Conservation (phyloP, 2,113 vertebrate genomes). For the Motacilla tschutschensis region DNA sequence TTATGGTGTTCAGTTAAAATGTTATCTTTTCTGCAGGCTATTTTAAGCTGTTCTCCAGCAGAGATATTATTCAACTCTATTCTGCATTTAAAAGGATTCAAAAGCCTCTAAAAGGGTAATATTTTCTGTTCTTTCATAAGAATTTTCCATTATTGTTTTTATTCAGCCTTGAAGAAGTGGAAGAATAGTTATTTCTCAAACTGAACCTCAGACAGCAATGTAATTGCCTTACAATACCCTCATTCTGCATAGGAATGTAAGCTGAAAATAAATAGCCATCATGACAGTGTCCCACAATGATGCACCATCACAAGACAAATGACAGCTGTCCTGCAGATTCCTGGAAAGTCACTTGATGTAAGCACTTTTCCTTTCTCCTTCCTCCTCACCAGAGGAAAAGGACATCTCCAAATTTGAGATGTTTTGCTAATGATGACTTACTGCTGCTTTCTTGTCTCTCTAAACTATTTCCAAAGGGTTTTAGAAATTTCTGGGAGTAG, state of each 20-base stretch:
- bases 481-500: not conserved
- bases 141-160: slow-evolving; percentile 10
- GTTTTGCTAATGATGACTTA: not conserved
- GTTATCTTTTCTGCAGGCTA: slow-evolving; percentile 25
- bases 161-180: not conserved
- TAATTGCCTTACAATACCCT: not conserved
- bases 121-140: slow-evolving; percentile 33
- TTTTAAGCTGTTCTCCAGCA: slow-evolving; percentile 30
- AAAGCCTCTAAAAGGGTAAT: not conserved
- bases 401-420: not conserved
- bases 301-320: not conserved
- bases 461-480: not conserved
- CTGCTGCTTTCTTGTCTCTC: not conserved
- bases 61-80: slow-evolving; percentile 17
- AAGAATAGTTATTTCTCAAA: not conserved
- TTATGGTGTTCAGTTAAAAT: slow-evolving; percentile 10
- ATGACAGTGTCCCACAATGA: not conserved
- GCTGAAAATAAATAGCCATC: not conserved
- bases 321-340: not conserved
- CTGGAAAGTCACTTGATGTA: not conserved
- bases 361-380: not conserved
- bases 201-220: not conserved
- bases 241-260: not conserved
- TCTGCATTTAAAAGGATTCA: slow-evolving; percentile 20
- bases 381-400: not conserved